Evolutionary conservation across 2,797 vertebrate genomes (phyloP).

Genomic region (Xenops minutus): DNA sequence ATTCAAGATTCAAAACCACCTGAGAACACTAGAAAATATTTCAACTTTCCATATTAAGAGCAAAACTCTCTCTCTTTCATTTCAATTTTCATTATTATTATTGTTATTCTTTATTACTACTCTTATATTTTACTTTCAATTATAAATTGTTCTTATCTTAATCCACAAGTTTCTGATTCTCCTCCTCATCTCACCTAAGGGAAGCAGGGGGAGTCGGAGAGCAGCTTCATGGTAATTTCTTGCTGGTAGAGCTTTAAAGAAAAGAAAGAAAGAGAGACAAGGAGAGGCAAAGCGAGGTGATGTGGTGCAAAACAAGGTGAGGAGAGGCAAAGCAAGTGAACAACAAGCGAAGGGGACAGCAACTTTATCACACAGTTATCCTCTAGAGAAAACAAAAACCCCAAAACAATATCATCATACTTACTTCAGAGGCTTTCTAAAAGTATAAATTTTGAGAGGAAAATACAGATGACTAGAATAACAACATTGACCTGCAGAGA

Average conservation of each 20-base stretch:
- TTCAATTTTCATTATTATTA: neutral
- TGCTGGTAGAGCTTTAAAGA: neutral
- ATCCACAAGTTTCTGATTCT: neutral
- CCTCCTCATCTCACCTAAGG: neutral
- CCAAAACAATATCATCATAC: neutral
- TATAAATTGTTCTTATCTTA: neutral
- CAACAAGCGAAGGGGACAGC: neutral
- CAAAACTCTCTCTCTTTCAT: neutral
- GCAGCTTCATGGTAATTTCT: neutral
- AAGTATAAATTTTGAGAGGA: neutral
- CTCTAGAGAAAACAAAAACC: neutral
- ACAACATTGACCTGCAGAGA: neutral
- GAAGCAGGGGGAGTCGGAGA: neutral
- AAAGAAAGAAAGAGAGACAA: neutral
- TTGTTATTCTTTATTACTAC: neutral
- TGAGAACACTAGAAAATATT: neutral
- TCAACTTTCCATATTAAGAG: neutral
- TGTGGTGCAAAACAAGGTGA: accelerated
- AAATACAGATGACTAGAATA: neutral
- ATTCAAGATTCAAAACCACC: neutral
- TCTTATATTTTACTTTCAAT: neutral
- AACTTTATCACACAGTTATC: neutral
- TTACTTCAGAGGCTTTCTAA: neutral
- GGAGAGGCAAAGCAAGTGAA: neutral
- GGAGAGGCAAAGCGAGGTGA: accelerated